A percentile compares a stretch with the other conserved stretches of the same genome.
Conservation (phyloP, 92 coral and sea anemone genomes). For the Pocillopora grandis region DNA sequence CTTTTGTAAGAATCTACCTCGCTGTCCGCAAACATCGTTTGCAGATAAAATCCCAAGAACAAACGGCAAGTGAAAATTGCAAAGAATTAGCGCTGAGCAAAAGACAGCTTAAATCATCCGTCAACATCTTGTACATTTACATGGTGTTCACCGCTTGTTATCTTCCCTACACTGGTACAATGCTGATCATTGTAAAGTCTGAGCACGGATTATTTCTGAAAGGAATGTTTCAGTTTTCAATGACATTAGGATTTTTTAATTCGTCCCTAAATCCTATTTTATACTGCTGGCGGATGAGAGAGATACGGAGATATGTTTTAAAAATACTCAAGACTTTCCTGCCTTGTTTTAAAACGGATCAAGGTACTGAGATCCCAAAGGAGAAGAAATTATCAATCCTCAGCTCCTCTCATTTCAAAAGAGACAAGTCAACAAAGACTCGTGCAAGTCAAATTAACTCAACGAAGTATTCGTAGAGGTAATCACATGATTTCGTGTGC, state of each 20-base stretch:
- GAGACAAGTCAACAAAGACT: no score
- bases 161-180: background rate
- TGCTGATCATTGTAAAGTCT: background rate
- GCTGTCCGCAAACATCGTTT: slow-evolving; percentile 21
- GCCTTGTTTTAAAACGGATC: background rate
- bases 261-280: slow-evolving; percentile 13
- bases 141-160: slow-evolving; percentile 13
- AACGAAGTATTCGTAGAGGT: background rate
- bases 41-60: slow-evolving; percentile 7
- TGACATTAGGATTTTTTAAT: slow-evolving; percentile 16
- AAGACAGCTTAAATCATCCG: slow-evolving; percentile 1
- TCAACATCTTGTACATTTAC: slow-evolving; percentile 2
- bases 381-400: background rate
- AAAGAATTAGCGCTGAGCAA: background rate
- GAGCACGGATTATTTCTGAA: background rate
- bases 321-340: background rate
- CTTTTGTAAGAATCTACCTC: slow-evolving; percentile 13
- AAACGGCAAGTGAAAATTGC: background rate
- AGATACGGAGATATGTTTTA: slow-evolving; percentile 11
- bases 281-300: slow-evolving; percentile 25
- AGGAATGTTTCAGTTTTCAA: slow-evolving; percentile 3
- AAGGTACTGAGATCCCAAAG: background rate
- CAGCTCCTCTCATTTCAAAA: background rate
- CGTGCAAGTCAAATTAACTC: background rate
- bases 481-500: no score